Evolutionary conservation across 2,888 invertebrate species (phyloP).

Genomic region (Ectobius pallidus): DNA sequence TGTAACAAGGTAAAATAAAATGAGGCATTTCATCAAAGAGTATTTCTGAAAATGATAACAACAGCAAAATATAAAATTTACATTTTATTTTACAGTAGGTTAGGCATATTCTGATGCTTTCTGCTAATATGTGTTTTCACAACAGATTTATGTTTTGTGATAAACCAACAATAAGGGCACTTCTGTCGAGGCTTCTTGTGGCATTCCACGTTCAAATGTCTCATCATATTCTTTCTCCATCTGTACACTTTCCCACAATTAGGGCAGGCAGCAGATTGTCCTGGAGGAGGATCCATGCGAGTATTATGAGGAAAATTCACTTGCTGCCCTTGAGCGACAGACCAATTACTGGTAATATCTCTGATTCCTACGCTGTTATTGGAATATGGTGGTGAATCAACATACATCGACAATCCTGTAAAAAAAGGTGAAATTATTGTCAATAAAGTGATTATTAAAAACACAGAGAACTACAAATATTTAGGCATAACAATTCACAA

Average conservation of each 20-base stretch:
- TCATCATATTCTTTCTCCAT: slow-evolving; percentile 50
- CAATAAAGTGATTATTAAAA: too few species aligned
- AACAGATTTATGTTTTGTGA: slow-evolving; percentile 33
- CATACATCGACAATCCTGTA: not conserved
- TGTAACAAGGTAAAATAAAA: too few species aligned
- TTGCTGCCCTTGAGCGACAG: not conserved
- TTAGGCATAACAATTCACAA: too few species aligned
- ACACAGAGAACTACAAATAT: too few species aligned
- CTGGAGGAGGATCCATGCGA: too few species aligned
- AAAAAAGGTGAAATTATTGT: too few species aligned
- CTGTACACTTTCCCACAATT: slow-evolving; percentile 52
- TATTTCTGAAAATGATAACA: not conserved
- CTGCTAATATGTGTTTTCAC: slow-evolving; percentile 31
- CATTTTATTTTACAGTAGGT: not conserved
- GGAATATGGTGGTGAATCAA: not conserved
- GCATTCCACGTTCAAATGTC: slow-evolving; percentile 52
- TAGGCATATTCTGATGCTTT: slow-evolving; percentile 20
- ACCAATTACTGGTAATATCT: not conserved
- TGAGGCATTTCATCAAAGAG: too few species aligned
- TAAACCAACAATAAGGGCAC: slow-evolving; percentile 50
- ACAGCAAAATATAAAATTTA: not conserved
- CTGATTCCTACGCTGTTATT: not conserved
- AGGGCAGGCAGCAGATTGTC: not conserved
- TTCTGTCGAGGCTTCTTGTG: slow-evolving; percentile 52
- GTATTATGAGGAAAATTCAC: not conserved